Conservation (phyloP, 2,113 vertebrate species). For the Neodontobutis hainanensis region DNA sequence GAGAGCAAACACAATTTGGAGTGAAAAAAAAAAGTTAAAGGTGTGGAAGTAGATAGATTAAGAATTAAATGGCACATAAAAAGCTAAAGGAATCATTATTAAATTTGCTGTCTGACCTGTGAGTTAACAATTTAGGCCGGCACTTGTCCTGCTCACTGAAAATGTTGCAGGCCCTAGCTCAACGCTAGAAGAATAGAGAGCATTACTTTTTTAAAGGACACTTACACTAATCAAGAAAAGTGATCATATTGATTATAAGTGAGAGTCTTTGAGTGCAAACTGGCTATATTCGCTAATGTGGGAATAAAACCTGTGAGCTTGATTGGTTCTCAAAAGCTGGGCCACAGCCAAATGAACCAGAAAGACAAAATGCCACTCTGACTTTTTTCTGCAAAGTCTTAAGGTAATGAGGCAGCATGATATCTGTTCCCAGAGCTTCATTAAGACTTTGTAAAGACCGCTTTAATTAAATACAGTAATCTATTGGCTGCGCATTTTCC, state of each 20-base stretch:
- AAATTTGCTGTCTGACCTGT: no score
- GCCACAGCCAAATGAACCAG: slow-evolving; percentile 35
- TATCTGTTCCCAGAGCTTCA: slow-evolving; percentile 35
- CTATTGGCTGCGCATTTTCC: slow-evolving; percentile 18
- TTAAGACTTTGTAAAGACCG: slow-evolving; percentile 15
- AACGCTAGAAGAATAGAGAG: slow-evolving; percentile 26
- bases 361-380: slow-evolving; percentile 35
- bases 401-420: slow-evolving; percentile 43
- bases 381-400: slow-evolving; percentile 20
- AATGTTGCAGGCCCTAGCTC: slow-evolving; percentile 40
- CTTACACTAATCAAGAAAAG: background rate
- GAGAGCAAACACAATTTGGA: slow-evolving; percentile 10
- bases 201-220: slow-evolving; percentile 29
- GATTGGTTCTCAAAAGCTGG: slow-evolving; percentile 30
- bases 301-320: slow-evolving; percentile 44
- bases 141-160: slow-evolving; percentile 41
- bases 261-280: slow-evolving; percentile 8
- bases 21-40: slow-evolving; percentile 12
- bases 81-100: slow-evolving; percentile 27
- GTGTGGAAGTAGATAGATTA: slow-evolving; percentile 2
- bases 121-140: slow-evolving; percentile 38
- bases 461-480: slow-evolving; percentile 51
- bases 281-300: slow-evolving; percentile 5
- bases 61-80: background rate
- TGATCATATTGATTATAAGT: slow-evolving; percentile 5